These are phyloP conservation scores for Lerema accius DNA, from an alignment of 1,140 invertebrate genomes.

Conservation along the genomic window DNA sequence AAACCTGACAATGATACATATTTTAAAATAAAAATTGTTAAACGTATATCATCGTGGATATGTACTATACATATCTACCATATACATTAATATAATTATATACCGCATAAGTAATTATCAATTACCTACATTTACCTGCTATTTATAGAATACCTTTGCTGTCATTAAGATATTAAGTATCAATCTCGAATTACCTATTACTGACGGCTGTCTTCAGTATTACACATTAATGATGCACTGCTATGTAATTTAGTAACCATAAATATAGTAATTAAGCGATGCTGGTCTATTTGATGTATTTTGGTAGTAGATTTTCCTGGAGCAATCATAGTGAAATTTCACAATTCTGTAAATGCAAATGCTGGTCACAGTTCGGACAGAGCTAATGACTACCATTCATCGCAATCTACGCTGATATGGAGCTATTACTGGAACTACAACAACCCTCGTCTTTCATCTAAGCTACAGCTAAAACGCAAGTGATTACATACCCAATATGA, in stretches of 20 bases:
- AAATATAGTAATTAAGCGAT: neutral
- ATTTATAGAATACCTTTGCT: too few species aligned
- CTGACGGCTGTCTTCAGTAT: neutral
- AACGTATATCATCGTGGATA: too few species aligned
- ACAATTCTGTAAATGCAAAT: constrained; percentile 20
- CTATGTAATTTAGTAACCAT: neutral
- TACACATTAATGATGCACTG: neutral
- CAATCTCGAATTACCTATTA: too few species aligned
- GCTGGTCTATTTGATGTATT: neutral
- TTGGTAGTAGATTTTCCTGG: neutral
- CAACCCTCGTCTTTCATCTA: constrained; percentile 44
- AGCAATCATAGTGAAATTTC: constrained; percentile 13
- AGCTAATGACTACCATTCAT: constrained; percentile 71
- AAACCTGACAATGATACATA: too few species aligned
- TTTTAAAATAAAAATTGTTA: too few species aligned
- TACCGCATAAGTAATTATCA: too few species aligned
- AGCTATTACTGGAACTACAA: constrained; percentile 68
- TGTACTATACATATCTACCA: too few species aligned
- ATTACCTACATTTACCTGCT: too few species aligned
- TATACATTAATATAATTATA: too few species aligned
- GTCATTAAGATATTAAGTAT: too few species aligned
- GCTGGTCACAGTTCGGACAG: constrained; percentile 15
- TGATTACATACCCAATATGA: neutral
- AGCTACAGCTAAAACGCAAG: neutral
- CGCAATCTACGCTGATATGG: constrained; percentile 67